Percentiles rank a stretch among this genome's conserved stretches.
These are phyloP conservation scores for Mus minutoides DNA, from an alignment of 2,797 vertebrate genomes.

Conservation along the genomic window DNA sequence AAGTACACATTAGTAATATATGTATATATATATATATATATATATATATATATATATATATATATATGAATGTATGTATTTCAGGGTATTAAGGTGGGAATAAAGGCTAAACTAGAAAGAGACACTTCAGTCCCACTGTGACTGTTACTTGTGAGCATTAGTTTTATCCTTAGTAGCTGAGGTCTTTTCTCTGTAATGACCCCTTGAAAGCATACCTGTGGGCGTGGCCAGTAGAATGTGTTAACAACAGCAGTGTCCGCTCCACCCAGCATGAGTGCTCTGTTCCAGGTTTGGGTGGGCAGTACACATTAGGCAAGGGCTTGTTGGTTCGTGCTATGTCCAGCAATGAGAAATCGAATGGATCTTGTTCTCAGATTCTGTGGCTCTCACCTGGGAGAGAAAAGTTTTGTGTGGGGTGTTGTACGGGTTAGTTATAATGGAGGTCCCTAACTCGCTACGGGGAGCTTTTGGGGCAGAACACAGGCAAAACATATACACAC, in stretches of 20 bases:
- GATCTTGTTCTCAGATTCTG: background rate
- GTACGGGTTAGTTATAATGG: background rate
- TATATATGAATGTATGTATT: background rate
- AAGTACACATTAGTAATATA: background rate
- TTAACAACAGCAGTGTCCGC: background rate
- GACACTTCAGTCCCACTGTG: background rate
- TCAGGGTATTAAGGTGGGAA: background rate
- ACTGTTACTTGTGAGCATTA: background rate
- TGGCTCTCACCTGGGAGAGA: constrained; percentile 11
- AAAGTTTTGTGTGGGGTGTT: background rate
- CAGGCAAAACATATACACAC: background rate
- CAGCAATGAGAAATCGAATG: background rate
- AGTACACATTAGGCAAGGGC: background rate
- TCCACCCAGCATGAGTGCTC: background rate
- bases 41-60: too few relatives aligned
- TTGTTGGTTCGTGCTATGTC: background rate
- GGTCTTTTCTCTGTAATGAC: background rate
- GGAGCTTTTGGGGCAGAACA: background rate
- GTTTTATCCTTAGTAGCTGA: background rate
- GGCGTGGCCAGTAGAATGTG: background rate
- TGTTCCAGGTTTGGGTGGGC: background rate
- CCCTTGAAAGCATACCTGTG: background rate
- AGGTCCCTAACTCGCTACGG: background rate
- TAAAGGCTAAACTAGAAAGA: background rate
- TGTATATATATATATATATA: too few relatives aligned